Evolutionary conservation across 1,140 invertebrate species (phyloP), one percentile per base, ranked within the genome.

Genomic region (Aphidius gifuensis): DNA sequence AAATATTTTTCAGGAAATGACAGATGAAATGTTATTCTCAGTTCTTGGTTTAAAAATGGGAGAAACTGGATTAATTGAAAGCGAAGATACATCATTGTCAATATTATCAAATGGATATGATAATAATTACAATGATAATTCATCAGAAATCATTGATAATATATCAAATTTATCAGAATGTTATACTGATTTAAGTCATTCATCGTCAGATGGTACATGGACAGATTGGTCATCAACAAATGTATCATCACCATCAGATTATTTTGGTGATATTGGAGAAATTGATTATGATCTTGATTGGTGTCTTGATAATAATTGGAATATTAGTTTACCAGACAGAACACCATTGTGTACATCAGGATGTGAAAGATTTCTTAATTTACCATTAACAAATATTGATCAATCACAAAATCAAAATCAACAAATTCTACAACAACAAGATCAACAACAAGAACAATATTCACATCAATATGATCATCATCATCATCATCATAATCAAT

Each of bases 281-380:
- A 56, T 81, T 39, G 74, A 78, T 9, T 73, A 69, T 1, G 78
- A 80, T 47, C 48, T 81, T 7, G 78, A 80, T 55, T 81, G 78
- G 78, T 80, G 77, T 60, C 64, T 80, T 57, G 77, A 80, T 44
- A 70, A 67, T 49, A 74, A 73, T 32, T 80, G 74, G 77, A 75
- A 77, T 8, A 58, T 66, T 4, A 74, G 74, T 5, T 70, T 82
- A 5, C 79, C 81, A 1, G 74, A 81, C 32, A 77, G 75, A 66
- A 82, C 81, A 11, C 74, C 80, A n/a, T 68, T 81, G 9, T 82
- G 81, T 51, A 81, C 78, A 16, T 71, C 79, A n/a, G 75, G 73
- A 0, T 82, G 81, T 67, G 78, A 78, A 45, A 75, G 78, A 58
- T 82, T 81, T 62, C 60, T 83, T n/a, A 73, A 78, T 58, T 62